Evolutionary conservation across 1,140 invertebrate genomes (phyloP), one percentile per base, ranked within the genome.

Genomic region (Danaus melanippus): DNA sequence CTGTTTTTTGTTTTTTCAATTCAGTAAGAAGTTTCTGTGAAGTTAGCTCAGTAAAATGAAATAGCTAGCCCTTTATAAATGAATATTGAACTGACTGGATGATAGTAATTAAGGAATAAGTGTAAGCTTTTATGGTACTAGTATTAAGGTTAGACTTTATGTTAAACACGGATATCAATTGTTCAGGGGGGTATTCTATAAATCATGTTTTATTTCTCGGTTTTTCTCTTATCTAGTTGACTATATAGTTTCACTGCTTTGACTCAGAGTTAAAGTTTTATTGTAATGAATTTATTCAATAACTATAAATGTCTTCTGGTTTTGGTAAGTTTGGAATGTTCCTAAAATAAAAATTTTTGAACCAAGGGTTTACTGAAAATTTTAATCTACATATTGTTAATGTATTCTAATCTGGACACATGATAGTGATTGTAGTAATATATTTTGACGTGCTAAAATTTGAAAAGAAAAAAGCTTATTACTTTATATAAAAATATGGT

Each of bases 31-130:
- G 0, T 32, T 7, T 32, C 21, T 32, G 21, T 32, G 6, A 32
- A 32, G 21, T 32, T 32, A 32, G 21, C 21, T 32, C 7, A 8
- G 21, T 7, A 7, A 32, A 32, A 32, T 32, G 21, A 32, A 32
- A 32, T 52, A 60, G 48, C 41, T 55, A 32, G 21, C 44, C 54
- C 55, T 63, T 58, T 50, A 65, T 71, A 69, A 70, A 64, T 69
- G 73, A 66, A 69, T 76, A 76, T 69, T 71, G 74, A 74, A 79
- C 76, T 79, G 77, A 80, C 64, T 76, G 74, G 66, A 77, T 73
- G 68, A 77, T 56, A 84, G 80, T 66, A 46, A 69, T 50, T 84
- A 81, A 79, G 73, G 50, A 66, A 50, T 71, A 70, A 71, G 54
- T 74, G 62, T 83, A 79, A 75, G 76, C 65, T 69, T n/a, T n/a